Percentiles rank a stretch among this genome's conserved stretches.
phyloP scores from a whole-genome alignment of 2,888 invertebrate genomes.

The Oscheius myriophilus region DNA sequence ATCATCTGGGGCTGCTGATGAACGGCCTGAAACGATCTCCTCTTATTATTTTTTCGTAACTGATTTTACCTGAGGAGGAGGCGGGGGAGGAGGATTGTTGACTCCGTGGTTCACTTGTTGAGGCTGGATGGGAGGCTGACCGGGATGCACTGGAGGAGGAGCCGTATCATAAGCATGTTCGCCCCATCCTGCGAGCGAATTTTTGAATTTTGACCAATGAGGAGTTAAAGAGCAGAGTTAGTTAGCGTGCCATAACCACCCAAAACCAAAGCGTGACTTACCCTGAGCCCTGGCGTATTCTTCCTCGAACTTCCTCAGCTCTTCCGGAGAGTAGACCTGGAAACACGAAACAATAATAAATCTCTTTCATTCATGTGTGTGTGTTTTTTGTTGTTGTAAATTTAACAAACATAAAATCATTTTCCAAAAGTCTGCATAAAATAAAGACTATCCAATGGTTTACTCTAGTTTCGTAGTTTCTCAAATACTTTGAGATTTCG shows the following conservation, averaged over 20 bases:
- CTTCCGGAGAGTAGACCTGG: slow-evolving; percentile 74
- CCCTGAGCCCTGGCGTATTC: slow-evolving; percentile 73
- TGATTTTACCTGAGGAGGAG: slow-evolving; percentile 10
- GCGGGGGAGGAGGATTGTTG: slow-evolving; percentile 13
- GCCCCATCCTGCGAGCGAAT: slow-evolving; percentile 53
- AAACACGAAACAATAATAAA: no score
- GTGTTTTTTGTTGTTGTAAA: no score
- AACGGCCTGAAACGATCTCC: slow-evolving; percentile 11
- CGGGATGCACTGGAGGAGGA: slow-evolving; percentile 21
- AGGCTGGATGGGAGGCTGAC: slow-evolving; percentile 21
- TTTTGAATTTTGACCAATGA: slow-evolving; percentile 2
- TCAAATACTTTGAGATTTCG: no score
- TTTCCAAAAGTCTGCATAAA: no score
- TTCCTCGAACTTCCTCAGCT: slow-evolving; percentile 78
- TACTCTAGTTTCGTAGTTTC: no score
- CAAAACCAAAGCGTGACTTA: slow-evolving; percentile 28
- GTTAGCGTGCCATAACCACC: slow-evolving; percentile 3
- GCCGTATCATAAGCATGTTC: slow-evolving; percentile 51
- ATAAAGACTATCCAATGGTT: no score
- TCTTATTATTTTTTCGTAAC: neutral
- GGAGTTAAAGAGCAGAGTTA: slow-evolving; percentile 17
- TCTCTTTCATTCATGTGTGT: no score
- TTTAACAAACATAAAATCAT: no score
- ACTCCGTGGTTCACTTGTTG: slow-evolving; percentile 18
- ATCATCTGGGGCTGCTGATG: slow-evolving; percentile 36